These are phyloP conservation scores for Steinernema carpocapsae DNA, from an alignment of 2,888 invertebrate species.

Conservation along the genomic window DNA sequence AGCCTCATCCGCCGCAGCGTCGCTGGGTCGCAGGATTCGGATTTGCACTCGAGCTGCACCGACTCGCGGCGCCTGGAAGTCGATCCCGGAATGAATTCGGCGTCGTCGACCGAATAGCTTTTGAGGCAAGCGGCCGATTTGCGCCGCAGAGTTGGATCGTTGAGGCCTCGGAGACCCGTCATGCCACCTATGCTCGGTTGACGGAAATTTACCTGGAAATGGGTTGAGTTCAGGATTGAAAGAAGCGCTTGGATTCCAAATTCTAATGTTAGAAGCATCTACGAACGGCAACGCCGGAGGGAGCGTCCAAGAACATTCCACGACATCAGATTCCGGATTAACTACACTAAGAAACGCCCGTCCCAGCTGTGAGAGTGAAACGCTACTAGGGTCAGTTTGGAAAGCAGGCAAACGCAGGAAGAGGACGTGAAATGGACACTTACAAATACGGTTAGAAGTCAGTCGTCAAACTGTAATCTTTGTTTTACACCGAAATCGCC, in stretches of 20 bases:
- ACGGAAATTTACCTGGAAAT: slow-evolving; percentile 18
- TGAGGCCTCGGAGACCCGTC: slow-evolving; percentile 21
- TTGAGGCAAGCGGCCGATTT: slow-evolving; percentile 16
- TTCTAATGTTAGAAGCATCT: too few species aligned
- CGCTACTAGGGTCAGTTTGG: background rate
- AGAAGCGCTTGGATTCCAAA: too few species aligned
- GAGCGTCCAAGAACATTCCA: too few species aligned
- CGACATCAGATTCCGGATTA: too few species aligned
- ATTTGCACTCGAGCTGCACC: slow-evolving; percentile 1
- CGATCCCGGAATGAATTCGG: background rate
- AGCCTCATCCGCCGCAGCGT: slow-evolving; percentile 34
- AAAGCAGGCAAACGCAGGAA: background rate
- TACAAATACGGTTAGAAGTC: slow-evolving; percentile 19
- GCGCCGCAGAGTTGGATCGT: background rate
- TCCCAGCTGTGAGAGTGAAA: background rate
- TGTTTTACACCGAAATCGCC: background rate
- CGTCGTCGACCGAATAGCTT: slow-evolving; percentile 30
- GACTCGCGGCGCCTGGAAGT: background rate
- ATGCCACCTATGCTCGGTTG: slow-evolving; percentile 33
- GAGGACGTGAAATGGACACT: background rate
- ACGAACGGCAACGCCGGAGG: too few species aligned
- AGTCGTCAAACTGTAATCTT: slow-evolving; percentile 26
- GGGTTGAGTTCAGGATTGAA: too few species aligned
- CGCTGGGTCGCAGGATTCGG: slow-evolving; percentile 24
- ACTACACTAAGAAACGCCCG: too few species aligned